Conservation (phyloP, 2,888 invertebrate species). For the Sesia bembeciformis region DNA sequence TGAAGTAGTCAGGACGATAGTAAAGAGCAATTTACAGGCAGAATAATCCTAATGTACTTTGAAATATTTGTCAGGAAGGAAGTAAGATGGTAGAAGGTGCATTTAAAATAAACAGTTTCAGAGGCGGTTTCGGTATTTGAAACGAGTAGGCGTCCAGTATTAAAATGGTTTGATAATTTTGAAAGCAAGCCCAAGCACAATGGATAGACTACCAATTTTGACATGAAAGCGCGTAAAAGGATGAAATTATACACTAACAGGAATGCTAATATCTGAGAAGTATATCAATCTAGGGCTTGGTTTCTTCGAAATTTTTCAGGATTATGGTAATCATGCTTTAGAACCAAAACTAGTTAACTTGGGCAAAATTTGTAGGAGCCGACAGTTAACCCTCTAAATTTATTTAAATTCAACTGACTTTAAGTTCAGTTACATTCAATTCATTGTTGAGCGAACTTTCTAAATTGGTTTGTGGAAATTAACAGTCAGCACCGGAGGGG, state of each 20-base stretch:
- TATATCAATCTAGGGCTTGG: conserved; percentile 45
- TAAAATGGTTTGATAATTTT: conserved; percentile 39
- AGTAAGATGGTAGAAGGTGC: conserved; percentile 48
- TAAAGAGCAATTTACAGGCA: not conserved
- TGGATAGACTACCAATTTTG: conserved; percentile 41
- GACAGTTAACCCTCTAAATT: conserved; percentile 49
- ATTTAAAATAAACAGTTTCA: conserved; percentile 38
- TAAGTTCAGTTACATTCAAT: not conserved
- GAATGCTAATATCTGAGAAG: conserved; percentile 43
- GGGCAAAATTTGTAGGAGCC: conserved; percentile 41
- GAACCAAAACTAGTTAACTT: conserved; percentile 36
- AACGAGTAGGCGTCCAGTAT: conserved; percentile 34
- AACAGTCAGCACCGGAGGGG: conserved; percentile 62
- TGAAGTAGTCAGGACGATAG: no score
- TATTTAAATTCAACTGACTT: conserved; percentile 2
- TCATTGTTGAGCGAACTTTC: not conserved
- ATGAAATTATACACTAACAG: conserved; percentile 49
- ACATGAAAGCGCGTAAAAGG: conserved; percentile 52
- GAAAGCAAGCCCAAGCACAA: conserved; percentile 72
- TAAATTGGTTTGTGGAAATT: conserved; percentile 18
- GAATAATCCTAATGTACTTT: not conserved
- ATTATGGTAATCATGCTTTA: conserved; percentile 64
- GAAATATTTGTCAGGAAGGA: conserved; percentile 26
- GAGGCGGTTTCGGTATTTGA: conserved; percentile 28
- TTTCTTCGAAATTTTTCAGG: conserved; percentile 21